Conservation (phyloP, 2,888 invertebrate genomes). For the Mesorhabditis spiculigera region DNA sequence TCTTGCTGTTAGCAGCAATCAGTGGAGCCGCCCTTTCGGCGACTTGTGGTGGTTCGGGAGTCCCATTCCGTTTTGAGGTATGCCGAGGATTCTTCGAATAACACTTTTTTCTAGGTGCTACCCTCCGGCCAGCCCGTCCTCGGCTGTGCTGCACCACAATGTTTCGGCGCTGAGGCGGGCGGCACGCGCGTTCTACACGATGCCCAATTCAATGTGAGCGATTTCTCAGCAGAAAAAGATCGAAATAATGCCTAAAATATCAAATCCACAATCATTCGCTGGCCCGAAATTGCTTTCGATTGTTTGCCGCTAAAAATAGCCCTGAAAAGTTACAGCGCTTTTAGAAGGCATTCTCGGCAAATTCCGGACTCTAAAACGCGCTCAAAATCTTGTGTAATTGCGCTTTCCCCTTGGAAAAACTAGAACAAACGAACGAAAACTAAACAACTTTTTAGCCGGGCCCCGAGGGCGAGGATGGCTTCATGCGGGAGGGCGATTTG, state of each 20-base stretch:
- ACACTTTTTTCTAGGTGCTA: conserved; percentile 18
- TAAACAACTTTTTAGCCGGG: conserved; percentile 27
- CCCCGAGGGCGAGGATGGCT: conserved; percentile 46
- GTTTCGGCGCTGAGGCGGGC: conserved; percentile 38
- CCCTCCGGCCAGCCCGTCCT: conserved; percentile 44
- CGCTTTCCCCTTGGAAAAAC: too few relatives aligned
- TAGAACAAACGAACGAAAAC: not conserved
- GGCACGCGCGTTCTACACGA: conserved; percentile 33
- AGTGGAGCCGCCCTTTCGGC: too few relatives aligned
- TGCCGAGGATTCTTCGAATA: not conserved
- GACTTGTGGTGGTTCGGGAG: conserved; percentile 44
- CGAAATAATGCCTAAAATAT: too few relatives aligned
- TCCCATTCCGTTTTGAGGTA: conserved; percentile 53
- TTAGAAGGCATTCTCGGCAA: too few relatives aligned
- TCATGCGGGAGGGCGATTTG: conserved; percentile 46
- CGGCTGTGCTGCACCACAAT: conserved; percentile 48
- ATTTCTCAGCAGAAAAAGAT: not conserved
- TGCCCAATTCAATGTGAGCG: conserved; percentile 29
- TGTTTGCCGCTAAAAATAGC: too few relatives aligned
- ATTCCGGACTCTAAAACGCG: too few relatives aligned
- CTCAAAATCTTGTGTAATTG: too few relatives aligned
- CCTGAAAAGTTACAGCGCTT: too few relatives aligned
- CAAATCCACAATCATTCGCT: too few relatives aligned
- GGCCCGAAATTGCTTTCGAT: too few relatives aligned
- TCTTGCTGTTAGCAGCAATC: too few relatives aligned